phyloP scores from a whole-genome alignment of 2,797 vertebrate genomes.

The Clarias platycephalus region DNA sequence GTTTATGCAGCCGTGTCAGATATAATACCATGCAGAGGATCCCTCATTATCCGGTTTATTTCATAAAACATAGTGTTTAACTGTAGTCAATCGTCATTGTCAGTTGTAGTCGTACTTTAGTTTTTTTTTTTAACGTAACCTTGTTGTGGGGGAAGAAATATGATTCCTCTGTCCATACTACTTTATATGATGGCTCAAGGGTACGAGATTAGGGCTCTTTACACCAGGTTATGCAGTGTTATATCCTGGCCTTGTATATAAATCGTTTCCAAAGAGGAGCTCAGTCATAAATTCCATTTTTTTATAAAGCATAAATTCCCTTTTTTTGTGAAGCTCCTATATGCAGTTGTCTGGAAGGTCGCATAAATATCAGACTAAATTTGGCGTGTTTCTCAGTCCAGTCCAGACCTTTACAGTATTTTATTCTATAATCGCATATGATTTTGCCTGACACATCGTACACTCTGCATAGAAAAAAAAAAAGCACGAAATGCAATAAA shows the following conservation, averaged over 20 bases:
- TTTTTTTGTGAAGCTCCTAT: not conserved
- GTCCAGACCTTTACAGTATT: not conserved
- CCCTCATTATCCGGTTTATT: not conserved
- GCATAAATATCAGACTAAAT: not conserved
- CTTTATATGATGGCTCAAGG: conserved; percentile 23
- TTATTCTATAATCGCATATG: too few species aligned
- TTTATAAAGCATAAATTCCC: not conserved
- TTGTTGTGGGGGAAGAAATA: not conserved
- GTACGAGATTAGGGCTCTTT: not conserved
- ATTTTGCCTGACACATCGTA: not conserved
- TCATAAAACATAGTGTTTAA: not conserved
- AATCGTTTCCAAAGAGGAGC: not conserved
- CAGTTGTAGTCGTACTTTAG: conserved; percentile 7
- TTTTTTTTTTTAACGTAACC: not conserved
- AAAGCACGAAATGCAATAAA: not conserved
- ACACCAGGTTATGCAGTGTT: not conserved
- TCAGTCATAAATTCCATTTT: not conserved
- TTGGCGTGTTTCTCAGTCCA: not conserved
- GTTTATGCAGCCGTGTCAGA: not conserved
- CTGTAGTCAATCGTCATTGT: not conserved
- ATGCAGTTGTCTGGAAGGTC: not conserved
- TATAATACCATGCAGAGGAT: not conserved
- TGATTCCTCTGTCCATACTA: conserved; percentile 13
- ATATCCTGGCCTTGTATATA: conserved; percentile 17
- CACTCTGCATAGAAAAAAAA: not conserved